Evolutionary conservation across 2,888 invertebrate species (phyloP).

Genomic region (Trachelus iudaicus): DNA sequence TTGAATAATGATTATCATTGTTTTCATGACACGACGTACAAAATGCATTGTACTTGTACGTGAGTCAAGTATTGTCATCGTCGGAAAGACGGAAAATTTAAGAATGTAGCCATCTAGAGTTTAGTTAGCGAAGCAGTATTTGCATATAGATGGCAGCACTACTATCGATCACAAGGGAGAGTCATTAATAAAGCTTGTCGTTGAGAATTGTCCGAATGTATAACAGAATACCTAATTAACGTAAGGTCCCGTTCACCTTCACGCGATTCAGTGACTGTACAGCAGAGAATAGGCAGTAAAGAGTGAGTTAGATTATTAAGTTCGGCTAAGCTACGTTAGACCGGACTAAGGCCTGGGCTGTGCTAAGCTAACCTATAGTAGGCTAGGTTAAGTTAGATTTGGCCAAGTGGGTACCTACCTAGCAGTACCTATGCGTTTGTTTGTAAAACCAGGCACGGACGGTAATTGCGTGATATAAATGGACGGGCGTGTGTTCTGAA

Average conservation of each 20-base stretch:
- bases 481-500: not conserved
- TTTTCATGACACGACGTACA: not conserved
- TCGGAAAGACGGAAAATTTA: not conserved
- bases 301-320: not conserved
- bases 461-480: not conserved
- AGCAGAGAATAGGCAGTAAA: not conserved
- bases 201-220: not conserved
- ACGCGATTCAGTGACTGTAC: not conserved
- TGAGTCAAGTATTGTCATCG: not conserved
- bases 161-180: not conserved
- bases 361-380: not conserved
- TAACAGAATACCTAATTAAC: not conserved
- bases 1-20: not conserved
- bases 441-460: not conserved
- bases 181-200: not conserved
- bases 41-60: not conserved
- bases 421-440: not conserved
- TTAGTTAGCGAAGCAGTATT: not conserved
- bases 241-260: not conserved
- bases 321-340: not conserved
- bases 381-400: not conserved
- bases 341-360: not conserved
- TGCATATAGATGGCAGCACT: not conserved
- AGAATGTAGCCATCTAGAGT: not conserved
- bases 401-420: not conserved